Base-by-base conservation (phyloP, 2,888 invertebrate genomes). In the Cetonia aurata region DNA sequence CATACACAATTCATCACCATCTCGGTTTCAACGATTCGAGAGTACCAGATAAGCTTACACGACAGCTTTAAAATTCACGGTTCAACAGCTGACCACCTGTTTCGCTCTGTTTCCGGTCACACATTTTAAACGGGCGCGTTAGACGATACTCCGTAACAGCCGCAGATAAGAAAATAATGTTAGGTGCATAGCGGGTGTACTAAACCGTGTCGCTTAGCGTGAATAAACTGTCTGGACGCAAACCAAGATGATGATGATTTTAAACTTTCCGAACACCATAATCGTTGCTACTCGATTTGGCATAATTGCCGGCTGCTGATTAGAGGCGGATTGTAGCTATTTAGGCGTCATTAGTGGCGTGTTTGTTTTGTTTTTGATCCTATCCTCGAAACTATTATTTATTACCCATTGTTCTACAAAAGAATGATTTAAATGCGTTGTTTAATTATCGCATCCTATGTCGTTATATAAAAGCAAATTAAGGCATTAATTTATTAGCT, bases 31-130 rank as follows among this genome's bases (percentile, higher is more conserved):
- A 46, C 13, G 62, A 50, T 65, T 50, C 50, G 50, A 65, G 62
- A 31, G 56, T 33, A 19, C 46, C 44, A 62, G 69, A 70, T 70
- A 70, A 70, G 69, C 69, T 55, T 70, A 70, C 69, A 70, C 60
- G 69, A 62, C 62, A 65, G 53, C 69, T 71, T 69, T 67, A 71
- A 71, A 67, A 71, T 74, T 74, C 70, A 74, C 72, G 74, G 74
- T 74, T 72, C 74, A 74, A 57, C 74, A 74, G 72, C 60, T 69
- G 72, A 74, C 71, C 72, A 73, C 72, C 74, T 74, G 74, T 74
- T 74, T 72, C 71, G 74, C 74, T 74, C 74, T 71, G 71, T 44
- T 74, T 74, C 70, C 67, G 57, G 44, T 69, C 67, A 66, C 72
- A 71, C 67, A 74, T 74, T 72, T 74, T 72, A 72, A 56, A 25